Conservation (phyloP, 2,888 invertebrate species). For the Fissipunctia ypsillon region DNA sequence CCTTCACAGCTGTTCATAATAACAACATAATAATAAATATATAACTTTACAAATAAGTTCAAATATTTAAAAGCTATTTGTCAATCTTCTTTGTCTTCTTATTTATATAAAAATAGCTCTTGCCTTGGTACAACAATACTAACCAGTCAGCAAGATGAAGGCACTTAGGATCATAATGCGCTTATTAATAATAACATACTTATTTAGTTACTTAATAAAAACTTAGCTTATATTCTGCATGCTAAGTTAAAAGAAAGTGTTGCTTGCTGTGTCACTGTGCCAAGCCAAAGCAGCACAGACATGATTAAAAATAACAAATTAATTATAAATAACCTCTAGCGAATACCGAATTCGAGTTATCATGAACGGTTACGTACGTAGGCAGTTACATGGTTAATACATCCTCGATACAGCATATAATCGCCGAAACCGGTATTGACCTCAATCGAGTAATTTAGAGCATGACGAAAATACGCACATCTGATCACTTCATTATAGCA, state of each 20-base stretch:
- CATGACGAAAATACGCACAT: slow-evolving; percentile 77
- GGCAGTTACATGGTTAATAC: slow-evolving; percentile 54
- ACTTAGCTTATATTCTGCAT: not conserved
- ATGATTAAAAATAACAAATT: slow-evolving; percentile 22
- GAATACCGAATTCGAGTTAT: slow-evolving; percentile 40
- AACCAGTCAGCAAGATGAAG: not conserved
- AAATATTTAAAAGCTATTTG: slow-evolving; percentile 20
- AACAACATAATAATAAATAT: slow-evolving; percentile 1
- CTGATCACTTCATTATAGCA: slow-evolving; percentile 60
- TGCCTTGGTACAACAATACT: not conserved
- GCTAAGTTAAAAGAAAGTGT: slow-evolving; percentile 45
- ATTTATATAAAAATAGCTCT: not conserved
- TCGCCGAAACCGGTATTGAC: slow-evolving; percentile 82
- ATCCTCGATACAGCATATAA: slow-evolving; percentile 68
- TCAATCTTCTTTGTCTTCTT: slow-evolving; percentile 14
- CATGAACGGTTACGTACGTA: slow-evolving; percentile 51
- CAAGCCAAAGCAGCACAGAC: slow-evolving; percentile 16
- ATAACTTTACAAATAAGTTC: not conserved
- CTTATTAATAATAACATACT: not conserved
- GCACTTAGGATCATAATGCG: not conserved
- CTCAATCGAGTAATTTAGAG: slow-evolving; percentile 84
- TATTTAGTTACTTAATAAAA: not conserved
- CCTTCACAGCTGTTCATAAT: slow-evolving; percentile 40
- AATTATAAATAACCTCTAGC: slow-evolving; percentile 41
- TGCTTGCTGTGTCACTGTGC: slow-evolving; percentile 26